These are phyloP conservation scores for Trichacis sp. DNA, from an alignment of 2,888 invertebrate species.

Conservation along the genomic window DNA sequence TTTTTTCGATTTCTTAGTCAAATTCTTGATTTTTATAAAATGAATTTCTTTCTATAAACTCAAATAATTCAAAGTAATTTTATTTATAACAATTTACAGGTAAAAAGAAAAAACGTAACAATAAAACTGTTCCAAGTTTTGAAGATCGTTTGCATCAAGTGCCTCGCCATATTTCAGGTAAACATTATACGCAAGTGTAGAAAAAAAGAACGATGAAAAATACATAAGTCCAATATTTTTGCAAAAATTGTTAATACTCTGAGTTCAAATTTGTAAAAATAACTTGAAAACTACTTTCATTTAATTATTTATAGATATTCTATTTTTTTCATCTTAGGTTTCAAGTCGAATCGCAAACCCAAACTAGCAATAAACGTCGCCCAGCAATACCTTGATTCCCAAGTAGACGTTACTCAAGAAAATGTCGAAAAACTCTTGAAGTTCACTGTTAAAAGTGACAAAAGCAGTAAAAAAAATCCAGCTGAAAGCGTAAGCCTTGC, in stretches of 20 bases:
- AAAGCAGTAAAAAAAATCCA: constrained; percentile 30
- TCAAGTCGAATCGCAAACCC: constrained; percentile 41
- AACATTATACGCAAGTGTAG: too few species aligned
- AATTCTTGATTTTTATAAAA: constrained; percentile 47
- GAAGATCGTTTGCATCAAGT: too few species aligned
- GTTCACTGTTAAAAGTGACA: constrained; percentile 69
- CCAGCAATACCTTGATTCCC: constrained; percentile 49
- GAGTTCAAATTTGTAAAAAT: too few species aligned
- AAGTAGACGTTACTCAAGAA: constrained; percentile 66
- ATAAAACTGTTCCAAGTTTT: not conserved
- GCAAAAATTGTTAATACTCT: too few species aligned
- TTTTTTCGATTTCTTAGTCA: too few species aligned
- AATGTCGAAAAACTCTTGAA: constrained; percentile 71
- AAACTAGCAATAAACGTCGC: constrained; percentile 56
- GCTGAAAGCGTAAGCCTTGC: constrained; percentile 67
- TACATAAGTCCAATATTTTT: not conserved
- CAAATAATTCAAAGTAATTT: too few species aligned
- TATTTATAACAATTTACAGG: too few species aligned
- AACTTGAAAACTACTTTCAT: too few species aligned
- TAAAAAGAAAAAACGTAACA: constrained; percentile 42
- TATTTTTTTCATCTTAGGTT: constrained; percentile 17
- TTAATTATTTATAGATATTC: not conserved
- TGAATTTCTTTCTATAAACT: too few species aligned
- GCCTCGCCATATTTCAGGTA: too few species aligned
- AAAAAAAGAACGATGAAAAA: not conserved